Conservation (phyloP, 2,797 vertebrate species). For the Nothura maculosa region DNA sequence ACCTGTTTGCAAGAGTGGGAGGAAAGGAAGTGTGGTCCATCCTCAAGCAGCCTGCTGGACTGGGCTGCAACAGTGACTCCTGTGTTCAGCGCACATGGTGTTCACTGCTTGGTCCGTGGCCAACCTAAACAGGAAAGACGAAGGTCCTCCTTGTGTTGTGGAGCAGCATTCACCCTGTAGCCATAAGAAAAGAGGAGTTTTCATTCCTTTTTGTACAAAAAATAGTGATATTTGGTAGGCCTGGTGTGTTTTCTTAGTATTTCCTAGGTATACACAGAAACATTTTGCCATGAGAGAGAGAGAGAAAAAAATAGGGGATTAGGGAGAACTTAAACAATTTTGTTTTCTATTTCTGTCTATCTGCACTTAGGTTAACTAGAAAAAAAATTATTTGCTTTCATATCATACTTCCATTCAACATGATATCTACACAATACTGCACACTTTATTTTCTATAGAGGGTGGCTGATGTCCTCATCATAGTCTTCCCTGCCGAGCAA, state of each 20-base stretch:
- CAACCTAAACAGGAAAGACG: neutral
- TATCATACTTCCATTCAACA: neutral
- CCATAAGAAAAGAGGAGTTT: neutral
- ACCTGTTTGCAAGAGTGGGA: neutral
- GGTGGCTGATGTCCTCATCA: neutral
- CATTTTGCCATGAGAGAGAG: neutral
- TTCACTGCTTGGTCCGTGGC: neutral
- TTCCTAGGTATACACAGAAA: neutral
- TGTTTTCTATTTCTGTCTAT: neutral
- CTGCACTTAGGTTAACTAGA: neutral
- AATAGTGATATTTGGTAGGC: neutral
- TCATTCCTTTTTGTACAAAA: neutral
- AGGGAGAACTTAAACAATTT: neutral
- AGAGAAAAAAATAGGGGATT: neutral
- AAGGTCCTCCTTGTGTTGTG: neutral
- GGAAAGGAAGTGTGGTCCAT: neutral
- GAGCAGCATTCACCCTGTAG: neutral
- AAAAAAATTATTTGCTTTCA: neutral
- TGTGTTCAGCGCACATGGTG: neutral
- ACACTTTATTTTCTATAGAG: neutral
- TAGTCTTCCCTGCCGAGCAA: neutral
- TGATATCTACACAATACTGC: fast-evolving
- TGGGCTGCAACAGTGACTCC: neutral
- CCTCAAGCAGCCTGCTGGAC: neutral
- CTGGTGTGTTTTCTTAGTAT: neutral